Percentiles rank a stretch among this genome's conserved stretches.
These are phyloP conservation scores for Pteronotus mesoamericanus DNA, from an alignment of 2,797 vertebrate genomes.

Conservation along the genomic window DNA sequence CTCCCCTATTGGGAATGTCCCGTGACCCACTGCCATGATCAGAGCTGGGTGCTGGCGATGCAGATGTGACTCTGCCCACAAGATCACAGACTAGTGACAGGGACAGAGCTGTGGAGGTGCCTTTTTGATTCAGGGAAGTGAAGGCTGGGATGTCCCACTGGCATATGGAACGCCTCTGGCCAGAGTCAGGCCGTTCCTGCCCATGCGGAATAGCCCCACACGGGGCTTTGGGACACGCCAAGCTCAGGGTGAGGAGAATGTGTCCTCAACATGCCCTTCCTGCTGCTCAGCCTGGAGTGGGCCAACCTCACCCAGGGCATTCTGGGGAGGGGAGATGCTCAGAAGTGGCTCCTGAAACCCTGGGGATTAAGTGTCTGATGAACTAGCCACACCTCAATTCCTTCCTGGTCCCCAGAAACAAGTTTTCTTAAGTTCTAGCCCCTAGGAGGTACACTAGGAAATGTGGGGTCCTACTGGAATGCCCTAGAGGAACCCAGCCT, in stretches of 20 bases:
- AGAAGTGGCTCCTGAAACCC: neutral
- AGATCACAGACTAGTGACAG: neutral
- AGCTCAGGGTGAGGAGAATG: neutral
- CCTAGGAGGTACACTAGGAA: neutral
- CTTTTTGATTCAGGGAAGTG: neutral
- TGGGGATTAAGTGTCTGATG: neutral
- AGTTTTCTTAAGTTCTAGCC: neutral
- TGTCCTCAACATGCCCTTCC: neutral
- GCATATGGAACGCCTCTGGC: neutral
- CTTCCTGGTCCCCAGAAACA: neutral
- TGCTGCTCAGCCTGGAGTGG: neutral
- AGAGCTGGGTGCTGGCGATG: neutral
- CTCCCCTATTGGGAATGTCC: neutral
- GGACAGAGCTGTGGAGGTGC: neutral
- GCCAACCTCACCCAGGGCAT: neutral
- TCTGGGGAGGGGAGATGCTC: neutral
- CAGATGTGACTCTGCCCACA: neutral
- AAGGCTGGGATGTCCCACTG: neutral
- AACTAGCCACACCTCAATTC: neutral
- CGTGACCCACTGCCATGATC: neutral
- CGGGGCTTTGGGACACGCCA: neutral
- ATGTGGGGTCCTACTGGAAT: neutral
- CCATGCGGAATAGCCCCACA: neutral
- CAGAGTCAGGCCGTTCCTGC: accelerated
- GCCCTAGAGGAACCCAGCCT: neutral